A percentile compares a stretch with the other conserved stretches of the same genome.
Conservation (phyloP, 2,797 vertebrate genomes). For the Buceros bicornis region DNA sequence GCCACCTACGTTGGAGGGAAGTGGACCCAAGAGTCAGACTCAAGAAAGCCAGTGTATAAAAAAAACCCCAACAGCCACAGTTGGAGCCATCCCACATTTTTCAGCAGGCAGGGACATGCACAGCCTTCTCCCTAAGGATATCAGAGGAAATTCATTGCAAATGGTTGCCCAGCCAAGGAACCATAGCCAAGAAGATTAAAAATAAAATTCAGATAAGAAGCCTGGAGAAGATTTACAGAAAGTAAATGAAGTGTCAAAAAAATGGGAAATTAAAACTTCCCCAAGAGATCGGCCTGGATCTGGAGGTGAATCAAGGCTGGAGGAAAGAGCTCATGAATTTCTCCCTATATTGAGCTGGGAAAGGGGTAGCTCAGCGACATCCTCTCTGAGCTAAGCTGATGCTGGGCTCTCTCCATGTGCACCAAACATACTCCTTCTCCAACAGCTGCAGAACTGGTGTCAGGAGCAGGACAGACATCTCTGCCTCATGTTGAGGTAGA, state of each 20-base stretch:
- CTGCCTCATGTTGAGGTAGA: not conserved
- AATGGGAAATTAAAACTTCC: not conserved
- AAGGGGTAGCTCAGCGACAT: not conserved
- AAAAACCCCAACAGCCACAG: not conserved
- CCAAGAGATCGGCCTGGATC: not conserved
- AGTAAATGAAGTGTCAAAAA: not conserved
- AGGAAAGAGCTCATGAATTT: not conserved
- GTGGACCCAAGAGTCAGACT: not conserved
- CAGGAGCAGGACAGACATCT: not conserved
- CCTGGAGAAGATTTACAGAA: conserved; percentile 49
- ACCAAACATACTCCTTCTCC: not conserved
- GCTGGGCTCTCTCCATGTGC: not conserved
- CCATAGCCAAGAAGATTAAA: not conserved
- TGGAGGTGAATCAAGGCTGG: not conserved
- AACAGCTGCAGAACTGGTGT: not conserved
- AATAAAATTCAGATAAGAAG: not conserved
- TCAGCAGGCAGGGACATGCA: conserved; percentile 45
- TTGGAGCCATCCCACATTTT: conserved; percentile 54
- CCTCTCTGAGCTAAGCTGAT: not conserved
- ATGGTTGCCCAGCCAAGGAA: conserved; percentile 46
- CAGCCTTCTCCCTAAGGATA: conserved; percentile 35
- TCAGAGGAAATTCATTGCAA: conserved; percentile 35
- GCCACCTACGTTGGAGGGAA: not conserved
- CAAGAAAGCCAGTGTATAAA: not conserved
- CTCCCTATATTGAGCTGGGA: not conserved